These are phyloP conservation scores for Microctenopoma steveboyesi DNA, from an alignment of 2,797 vertebrate genomes.

Conservation along the genomic window DNA sequence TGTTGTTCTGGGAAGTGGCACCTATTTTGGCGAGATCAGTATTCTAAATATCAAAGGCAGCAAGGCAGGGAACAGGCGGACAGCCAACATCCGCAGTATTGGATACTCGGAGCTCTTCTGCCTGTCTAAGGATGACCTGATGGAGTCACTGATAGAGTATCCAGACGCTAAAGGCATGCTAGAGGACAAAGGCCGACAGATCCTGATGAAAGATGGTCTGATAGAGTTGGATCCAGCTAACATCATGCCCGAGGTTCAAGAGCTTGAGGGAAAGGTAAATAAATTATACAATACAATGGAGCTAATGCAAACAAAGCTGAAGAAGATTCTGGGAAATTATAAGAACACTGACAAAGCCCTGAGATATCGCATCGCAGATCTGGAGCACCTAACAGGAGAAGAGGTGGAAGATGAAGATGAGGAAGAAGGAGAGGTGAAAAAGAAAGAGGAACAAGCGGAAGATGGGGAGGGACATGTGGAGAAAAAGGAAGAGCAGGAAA, in stretches of 20 bases:
- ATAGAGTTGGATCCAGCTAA: constrained; percentile 90
- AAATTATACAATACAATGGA: constrained; percentile 87
- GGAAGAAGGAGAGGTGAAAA: constrained; percentile 62
- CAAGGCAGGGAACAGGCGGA: constrained; percentile 96
- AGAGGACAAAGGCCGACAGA: constrained; percentile 96
- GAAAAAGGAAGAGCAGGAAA: constrained; percentile 1
- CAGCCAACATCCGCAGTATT: constrained; percentile 96
- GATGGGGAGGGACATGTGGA: constrained; percentile 18
- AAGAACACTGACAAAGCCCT: constrained; percentile 84
- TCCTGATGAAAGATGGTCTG: constrained; percentile 94
- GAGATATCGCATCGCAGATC: constrained; percentile 84
- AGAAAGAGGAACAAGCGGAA: constrained; percentile 20
- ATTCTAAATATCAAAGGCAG: constrained; percentile 98
- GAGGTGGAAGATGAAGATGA: constrained; percentile 76
- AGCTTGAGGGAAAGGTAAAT: constrained; percentile 89
- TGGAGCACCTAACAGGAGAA: constrained; percentile 84
- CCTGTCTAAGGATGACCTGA: constrained; percentile 96
- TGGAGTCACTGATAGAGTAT: constrained; percentile 96
- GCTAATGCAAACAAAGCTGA: constrained; percentile 89
- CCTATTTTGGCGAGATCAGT: constrained; percentile 98
- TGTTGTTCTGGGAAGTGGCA: constrained; percentile 95
- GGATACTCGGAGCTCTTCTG: constrained; percentile 98
- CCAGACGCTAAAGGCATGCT: constrained; percentile 95
- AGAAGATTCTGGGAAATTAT: constrained; percentile 87
- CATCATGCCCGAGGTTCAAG: constrained; percentile 88